phyloP scores from a whole-genome alignment of 2,888 invertebrate genomes.

The Mamestra brassicae region DNA sequence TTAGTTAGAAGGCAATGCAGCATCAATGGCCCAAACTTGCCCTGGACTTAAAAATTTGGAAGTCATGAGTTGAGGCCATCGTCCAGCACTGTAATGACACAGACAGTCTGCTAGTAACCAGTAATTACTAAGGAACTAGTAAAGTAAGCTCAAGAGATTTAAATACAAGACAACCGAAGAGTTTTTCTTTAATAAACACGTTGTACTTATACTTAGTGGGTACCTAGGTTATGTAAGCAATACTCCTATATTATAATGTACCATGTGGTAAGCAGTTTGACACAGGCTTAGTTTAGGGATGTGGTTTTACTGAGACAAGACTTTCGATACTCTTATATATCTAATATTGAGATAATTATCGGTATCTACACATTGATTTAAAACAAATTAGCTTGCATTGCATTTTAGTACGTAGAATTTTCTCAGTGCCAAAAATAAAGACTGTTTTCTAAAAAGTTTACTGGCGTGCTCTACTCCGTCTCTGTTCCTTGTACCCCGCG shows the following conservation, averaged over 20 bases:
- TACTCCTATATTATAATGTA: too few species aligned
- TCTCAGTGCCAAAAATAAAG: background rate
- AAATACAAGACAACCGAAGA: background rate
- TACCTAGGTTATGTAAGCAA: background rate
- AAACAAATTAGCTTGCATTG: background rate
- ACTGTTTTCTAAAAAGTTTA: constrained; percentile 2
- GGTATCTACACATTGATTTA: background rate
- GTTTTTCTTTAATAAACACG: background rate
- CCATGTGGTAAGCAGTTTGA: background rate
- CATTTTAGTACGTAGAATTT: background rate
- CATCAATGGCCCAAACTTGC: background rate
- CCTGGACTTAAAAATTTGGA: background rate
- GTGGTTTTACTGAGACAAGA: background rate
- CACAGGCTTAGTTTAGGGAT: background rate
- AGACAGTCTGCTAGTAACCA: background rate
- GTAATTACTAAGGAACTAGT: background rate
- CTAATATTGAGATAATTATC: too few species aligned
- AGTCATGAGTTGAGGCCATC: background rate
- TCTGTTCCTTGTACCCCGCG: constrained; percentile 68
- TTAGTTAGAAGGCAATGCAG: background rate
- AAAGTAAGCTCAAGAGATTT: background rate
- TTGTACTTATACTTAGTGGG: too few species aligned
- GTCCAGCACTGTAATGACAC: background rate
- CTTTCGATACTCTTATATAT: background rate
- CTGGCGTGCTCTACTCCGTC: background rate